Percentiles rank a stretch among this genome's conserved stretches.
These are phyloP conservation scores for Aradus depressus DNA, from an alignment of 2,888 invertebrate genomes.

Conservation along the genomic window DNA sequence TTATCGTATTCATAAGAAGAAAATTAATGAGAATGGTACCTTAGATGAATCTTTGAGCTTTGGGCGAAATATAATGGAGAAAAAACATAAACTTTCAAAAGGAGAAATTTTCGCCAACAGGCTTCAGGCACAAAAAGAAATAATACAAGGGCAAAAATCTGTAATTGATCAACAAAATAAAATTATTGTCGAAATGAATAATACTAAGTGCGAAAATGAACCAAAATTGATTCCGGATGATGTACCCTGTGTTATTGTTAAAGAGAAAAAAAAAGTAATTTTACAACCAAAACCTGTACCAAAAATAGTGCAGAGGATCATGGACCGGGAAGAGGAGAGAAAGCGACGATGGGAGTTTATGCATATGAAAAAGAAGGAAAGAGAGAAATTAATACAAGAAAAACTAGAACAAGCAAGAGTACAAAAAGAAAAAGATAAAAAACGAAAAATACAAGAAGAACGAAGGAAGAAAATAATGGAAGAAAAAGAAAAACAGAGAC, in stretches of 20 bases:
- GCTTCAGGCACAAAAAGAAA: conserved; percentile 7
- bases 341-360: not conserved
- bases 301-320: conserved; percentile 5
- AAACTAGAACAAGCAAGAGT: conserved; percentile 1
- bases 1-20: too few relatives aligned
- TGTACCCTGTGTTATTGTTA: too few relatives aligned
- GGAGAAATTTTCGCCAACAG: conserved; percentile 4
- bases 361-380: conserved; percentile 5
- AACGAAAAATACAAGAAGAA: not conserved
- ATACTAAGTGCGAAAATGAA: too few relatives aligned
- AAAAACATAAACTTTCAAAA: too few relatives aligned
- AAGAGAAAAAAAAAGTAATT: too few relatives aligned
- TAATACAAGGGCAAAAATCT: conserved; percentile 8
- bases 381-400: conserved; percentile 6
- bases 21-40: too few relatives aligned
- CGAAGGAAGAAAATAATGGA: not conserved
- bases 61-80: too few relatives aligned
- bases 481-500: conserved; percentile 4
- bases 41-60: too few relatives aligned
- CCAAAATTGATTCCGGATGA: too few relatives aligned
- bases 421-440: conserved; percentile 2
- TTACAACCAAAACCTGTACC: too few relatives aligned
- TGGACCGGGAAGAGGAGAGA: conserved; percentile 10
- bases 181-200: conserved; percentile 2
- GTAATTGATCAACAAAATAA: conserved; percentile 5